phyloP scores from a whole-genome alignment of 2,113 vertebrate genomes.

The Otocyon megalotis region DNA sequence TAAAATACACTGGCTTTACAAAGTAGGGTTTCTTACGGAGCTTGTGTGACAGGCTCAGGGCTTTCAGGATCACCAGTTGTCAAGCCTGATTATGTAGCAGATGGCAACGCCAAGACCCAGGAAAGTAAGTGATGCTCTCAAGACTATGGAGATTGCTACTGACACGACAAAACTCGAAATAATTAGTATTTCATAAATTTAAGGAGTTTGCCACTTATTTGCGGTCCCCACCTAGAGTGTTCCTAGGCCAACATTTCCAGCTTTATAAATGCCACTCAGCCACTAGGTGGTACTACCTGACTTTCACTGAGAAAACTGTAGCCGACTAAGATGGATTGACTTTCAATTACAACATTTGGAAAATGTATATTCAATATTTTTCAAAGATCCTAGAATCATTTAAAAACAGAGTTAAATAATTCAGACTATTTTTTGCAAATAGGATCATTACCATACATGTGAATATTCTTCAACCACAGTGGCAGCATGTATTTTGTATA shows the following conservation, averaged over 20 bases:
- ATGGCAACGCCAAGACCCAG: not conserved
- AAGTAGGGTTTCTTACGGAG: not conserved
- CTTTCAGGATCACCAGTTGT: not conserved
- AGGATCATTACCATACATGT: not conserved
- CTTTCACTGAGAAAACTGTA: slow-evolving; percentile 40
- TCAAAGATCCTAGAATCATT: not conserved
- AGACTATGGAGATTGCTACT: not conserved
- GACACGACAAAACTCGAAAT: not conserved
- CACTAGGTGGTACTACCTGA: slow-evolving; percentile 86
- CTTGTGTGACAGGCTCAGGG: not conserved
- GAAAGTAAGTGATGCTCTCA: not conserved
- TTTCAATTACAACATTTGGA: not conserved
- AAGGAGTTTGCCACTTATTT: not conserved
- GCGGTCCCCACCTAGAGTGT: not conserved
- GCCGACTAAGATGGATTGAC: not conserved
- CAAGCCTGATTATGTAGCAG: not conserved
- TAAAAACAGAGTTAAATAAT: slow-evolving; percentile 18
- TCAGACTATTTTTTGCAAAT: not conserved
- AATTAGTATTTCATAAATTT: not conserved
- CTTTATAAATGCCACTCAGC: not conserved
- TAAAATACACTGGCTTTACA: not conserved
- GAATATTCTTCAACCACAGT: not conserved
- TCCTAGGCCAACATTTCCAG: not conserved
- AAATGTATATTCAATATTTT: slow-evolving; percentile 58
- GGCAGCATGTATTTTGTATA: not conserved